Conservation (phyloP, 2,113 vertebrate genomes). For the Vanacampus margaritifer region DNA sequence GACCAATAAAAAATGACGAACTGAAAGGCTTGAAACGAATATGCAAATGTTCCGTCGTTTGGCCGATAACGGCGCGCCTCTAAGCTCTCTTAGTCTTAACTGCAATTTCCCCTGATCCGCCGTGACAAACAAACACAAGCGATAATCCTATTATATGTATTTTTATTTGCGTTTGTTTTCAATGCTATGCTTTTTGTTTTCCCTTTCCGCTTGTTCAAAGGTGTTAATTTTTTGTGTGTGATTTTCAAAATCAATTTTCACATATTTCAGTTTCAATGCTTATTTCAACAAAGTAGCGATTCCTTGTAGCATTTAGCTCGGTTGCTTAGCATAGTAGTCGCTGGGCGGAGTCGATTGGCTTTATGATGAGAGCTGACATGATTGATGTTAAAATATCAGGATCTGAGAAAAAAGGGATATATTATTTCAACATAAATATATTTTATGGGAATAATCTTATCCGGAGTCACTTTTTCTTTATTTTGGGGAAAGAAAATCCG, state of each 20-base stretch:
- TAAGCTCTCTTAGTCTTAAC: slow-evolving; percentile 75
- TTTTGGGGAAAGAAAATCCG: no score
- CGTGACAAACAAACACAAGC: slow-evolving; percentile 82
- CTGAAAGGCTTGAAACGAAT: slow-evolving; percentile 71
- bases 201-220: background rate
- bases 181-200: background rate
- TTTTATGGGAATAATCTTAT: no score
- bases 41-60: slow-evolving; percentile 72
- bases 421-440: no score
- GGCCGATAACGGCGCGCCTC: slow-evolving; percentile 74
- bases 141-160: slow-evolving; percentile 81
- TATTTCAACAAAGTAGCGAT: slow-evolving; percentile 14
- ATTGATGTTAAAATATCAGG: background rate
- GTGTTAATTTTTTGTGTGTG: slow-evolving; percentile 19
- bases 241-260: slow-evolving; percentile 73
- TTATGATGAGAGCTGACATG: background rate
- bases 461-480: no score
- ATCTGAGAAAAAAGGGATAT: background rate
- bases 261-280: slow-evolving; percentile 28
- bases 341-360: background rate
- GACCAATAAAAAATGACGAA: slow-evolving; percentile 69
- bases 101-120: slow-evolving; percentile 76
- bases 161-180: slow-evolving; percentile 69
- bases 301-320: slow-evolving; percentile 50
- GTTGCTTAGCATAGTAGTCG: slow-evolving; percentile 62